These are phyloP conservation scores for Glandiceps talaboti DNA, from an alignment of 53 echinoderm and acorn worm genomes.

Conservation along the genomic window DNA sequence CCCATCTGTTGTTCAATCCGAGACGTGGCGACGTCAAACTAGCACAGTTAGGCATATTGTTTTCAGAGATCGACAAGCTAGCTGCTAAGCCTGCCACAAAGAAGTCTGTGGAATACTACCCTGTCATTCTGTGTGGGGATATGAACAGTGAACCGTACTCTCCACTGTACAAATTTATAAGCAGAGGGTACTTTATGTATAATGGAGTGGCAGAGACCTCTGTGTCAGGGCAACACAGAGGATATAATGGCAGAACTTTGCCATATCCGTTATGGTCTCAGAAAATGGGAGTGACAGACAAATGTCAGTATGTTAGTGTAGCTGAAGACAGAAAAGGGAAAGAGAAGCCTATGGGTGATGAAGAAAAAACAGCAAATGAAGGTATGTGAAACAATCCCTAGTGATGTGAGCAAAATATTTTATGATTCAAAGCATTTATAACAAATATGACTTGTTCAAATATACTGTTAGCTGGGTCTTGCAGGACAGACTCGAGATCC, in stretches of 20 bases:
- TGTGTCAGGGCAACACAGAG: slow-evolving; percentile 59
- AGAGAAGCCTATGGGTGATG: slow-evolving; percentile 1
- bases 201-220: slow-evolving; percentile 28
- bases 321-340: slow-evolving; percentile 6
- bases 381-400: no score
- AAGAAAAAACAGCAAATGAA: no score
- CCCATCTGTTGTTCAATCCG: slow-evolving; percentile 88
- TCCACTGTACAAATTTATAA: slow-evolving; percentile 59
- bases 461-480: no score
- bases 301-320: slow-evolving; percentile 46
- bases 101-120: slow-evolving; percentile 7
- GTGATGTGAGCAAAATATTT: no score
- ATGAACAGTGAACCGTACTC: slow-evolving; percentile 75
- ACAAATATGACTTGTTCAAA: no score
- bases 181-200: slow-evolving; percentile 39
- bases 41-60: slow-evolving; percentile 66
- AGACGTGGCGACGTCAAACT: slow-evolving; percentile 86
- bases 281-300: slow-evolving; percentile 42
- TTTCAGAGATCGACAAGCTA: slow-evolving; percentile 80
- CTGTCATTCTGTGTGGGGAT: slow-evolving; percentile 81
- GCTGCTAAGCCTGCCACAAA: slow-evolving; percentile 8
- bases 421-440: no score
- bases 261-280: slow-evolving; percentile 42
- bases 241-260: not conserved
- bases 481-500: no score